Evolutionary conservation across 2,797 vertebrate genomes (phyloP).

Genomic region (Hypotaenidia philippensis): DNA sequence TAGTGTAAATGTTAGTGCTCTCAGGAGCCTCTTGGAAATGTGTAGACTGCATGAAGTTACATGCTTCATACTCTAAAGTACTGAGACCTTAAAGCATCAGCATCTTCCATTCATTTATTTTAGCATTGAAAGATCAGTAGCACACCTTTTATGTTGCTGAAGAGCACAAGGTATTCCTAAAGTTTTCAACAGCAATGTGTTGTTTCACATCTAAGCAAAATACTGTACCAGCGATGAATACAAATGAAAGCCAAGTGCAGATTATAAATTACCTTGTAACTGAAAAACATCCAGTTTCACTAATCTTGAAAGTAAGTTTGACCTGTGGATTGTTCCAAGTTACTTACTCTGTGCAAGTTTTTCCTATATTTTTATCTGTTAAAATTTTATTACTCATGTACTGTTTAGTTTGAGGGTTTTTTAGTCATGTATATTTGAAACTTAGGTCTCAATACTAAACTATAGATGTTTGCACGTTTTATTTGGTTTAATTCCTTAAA

Average conservation of each 20-base stretch:
- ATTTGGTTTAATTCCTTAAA: conserved; percentile 63
- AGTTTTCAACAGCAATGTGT: neutral
- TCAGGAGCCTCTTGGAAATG: neutral
- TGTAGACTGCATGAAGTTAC: neutral
- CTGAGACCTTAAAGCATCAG: neutral
- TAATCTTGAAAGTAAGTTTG: conserved; percentile 46
- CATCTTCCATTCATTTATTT: conserved; percentile 2
- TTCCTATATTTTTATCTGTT: neutral
- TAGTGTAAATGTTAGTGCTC: neutral
- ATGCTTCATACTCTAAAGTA: neutral
- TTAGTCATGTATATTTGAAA: neutral
- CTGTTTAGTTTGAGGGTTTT: neutral
- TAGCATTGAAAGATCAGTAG: conserved; percentile 8
- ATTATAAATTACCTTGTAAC: neutral
- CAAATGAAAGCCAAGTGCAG: neutral
- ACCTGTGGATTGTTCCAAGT: conserved; percentile 8
- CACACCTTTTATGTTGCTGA: conserved; percentile 27
- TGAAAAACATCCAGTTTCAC: neutral
- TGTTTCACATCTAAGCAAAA: conserved; percentile 57
- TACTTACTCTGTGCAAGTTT: conserved; percentile 34
- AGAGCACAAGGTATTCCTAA: neutral
- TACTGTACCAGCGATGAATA: neutral
- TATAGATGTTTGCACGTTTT: conserved; percentile 24
- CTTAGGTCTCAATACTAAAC: conserved; percentile 8
- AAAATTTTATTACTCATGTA: neutral